Base-by-base conservation (phyloP, 2,888 invertebrate genomes). In the Hofmannophila pseudospretella region DNA sequence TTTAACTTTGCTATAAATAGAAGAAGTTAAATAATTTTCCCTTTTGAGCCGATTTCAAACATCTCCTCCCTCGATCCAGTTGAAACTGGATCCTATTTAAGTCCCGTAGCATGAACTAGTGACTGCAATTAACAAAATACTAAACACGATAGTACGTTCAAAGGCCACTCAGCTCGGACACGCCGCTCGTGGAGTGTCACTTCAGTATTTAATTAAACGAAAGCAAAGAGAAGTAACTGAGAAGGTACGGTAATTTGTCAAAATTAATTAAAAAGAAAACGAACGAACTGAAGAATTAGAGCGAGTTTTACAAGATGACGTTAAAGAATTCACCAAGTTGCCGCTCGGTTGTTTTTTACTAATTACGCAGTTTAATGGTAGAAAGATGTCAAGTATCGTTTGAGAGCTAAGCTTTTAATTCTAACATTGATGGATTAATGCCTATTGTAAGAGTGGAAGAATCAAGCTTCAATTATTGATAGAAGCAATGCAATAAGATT, bases 261-360 rank as follows among this genome's bases (percentile, higher is more conserved):
- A 86, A 85, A 80, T 85, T 85, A 86, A 86, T 86, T 85, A 85
- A 85, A 84, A 84, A 80, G 75, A 79, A 81, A 77, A 76, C 74
- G 71, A 63, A 69, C 58, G 58, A 63, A 66, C 67, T 69, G 60
- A 70, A 66, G 70, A 77, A 76, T 71, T 73, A 75, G 64, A 55
- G 59, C 62, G 62, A 70, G 62, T 73, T 63, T 69, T 70, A 76
- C 71, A 68, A 75, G 70, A 71, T 65, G 69, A 71, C 59, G 65
- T 56, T 62, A 46, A 65, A 63, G 69, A 67, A 71, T 73, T 75
- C 49, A 49, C 48, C 43, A 46, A 54, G 51, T 53, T n/a, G 31
- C 31, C 25, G 13, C 5, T 7, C 25, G 16, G 31, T 31, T 32
- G 25, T 31, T 36, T 32, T 41, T 26, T 37, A 49, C 49, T 59